phyloP scores from a whole-genome alignment of 2,113 vertebrate genomes.

The Malurus elegans region DNA sequence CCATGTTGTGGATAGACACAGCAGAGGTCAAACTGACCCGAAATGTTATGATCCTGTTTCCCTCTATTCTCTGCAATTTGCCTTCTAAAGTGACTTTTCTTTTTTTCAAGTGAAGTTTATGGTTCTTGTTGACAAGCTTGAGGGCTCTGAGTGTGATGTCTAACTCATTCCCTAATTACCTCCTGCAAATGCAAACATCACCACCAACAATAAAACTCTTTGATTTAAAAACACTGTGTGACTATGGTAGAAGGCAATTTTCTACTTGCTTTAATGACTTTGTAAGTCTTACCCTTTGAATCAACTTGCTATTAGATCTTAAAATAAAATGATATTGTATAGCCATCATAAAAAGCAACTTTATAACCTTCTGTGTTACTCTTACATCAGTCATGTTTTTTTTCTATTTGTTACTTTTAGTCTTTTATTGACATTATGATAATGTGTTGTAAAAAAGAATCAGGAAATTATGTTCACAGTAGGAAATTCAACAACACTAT shows the following conservation, averaged over 20 bases:
- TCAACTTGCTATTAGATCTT: conserved; percentile 67
- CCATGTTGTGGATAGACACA: neutral
- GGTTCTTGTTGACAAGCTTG: conserved; percentile 33
- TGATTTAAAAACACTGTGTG: conserved; percentile 64
- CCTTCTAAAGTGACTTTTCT: neutral
- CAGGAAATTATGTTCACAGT: conserved; percentile 84
- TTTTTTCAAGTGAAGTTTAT: neutral
- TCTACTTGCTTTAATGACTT: conserved; percentile 66
- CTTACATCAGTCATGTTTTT: conserved; percentile 48
- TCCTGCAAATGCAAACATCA: conserved; percentile 55
- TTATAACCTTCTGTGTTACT: conserved; percentile 32
- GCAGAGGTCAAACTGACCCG: neutral
- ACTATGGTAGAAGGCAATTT: conserved; percentile 61
- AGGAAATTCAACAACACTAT: conserved; percentile 71
- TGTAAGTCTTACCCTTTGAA: conserved; percentile 66
- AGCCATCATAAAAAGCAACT: conserved; percentile 51
- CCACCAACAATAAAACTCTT: conserved; percentile 50
- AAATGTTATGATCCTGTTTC: neutral
- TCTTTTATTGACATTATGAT: conserved; percentile 59
- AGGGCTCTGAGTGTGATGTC: neutral
- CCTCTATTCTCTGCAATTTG: neutral
- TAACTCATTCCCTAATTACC: conserved; percentile 54
- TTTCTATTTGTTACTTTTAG: conserved; percentile 66
- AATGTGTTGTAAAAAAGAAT: conserved; percentile 65
- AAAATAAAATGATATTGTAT: conserved; percentile 64